Percentiles rank a stretch among this genome's conserved stretches.
phyloP scores from a whole-genome alignment of 2,113 vertebrate genomes.

The Periophthalmus modestus region DNA sequence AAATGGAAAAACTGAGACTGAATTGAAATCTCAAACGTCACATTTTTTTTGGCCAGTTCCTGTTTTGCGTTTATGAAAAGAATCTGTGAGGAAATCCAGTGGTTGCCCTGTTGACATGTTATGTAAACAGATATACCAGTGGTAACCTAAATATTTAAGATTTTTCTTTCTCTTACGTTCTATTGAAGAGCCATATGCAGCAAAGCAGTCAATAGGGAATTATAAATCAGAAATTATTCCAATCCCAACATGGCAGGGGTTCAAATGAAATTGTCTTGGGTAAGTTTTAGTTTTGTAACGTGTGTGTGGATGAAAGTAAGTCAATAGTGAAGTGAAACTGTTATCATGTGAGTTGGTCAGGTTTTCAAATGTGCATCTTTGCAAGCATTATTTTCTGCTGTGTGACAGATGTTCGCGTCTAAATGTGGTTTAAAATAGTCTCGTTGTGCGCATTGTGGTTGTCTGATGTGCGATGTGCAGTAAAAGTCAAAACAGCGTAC shows the following conservation, averaged over 20 bases:
- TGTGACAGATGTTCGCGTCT: no score
- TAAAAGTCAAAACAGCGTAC: background rate
- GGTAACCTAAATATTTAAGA: background rate
- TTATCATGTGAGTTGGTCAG: background rate
- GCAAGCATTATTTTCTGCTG: background rate
- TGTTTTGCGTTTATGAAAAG: constrained; percentile 19
- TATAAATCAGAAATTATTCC: background rate
- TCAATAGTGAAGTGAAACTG: background rate
- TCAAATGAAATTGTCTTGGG: background rate
- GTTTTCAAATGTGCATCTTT: background rate
- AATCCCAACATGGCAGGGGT: background rate
- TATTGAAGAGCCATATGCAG: background rate
- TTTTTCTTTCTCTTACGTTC: background rate
- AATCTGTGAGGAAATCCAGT: background rate
- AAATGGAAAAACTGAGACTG: no score
- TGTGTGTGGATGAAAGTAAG: background rate
- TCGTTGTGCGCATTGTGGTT: no score
- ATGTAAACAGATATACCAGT: constrained; percentile 35
- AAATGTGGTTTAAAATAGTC: background rate
- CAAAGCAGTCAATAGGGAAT: background rate
- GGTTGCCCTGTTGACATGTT: constrained; percentile 1
- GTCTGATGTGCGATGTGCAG: no score
- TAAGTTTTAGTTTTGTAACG: background rate
- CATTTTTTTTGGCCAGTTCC: background rate
- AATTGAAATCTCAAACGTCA: background rate